Conservation (phyloP, 2,797 vertebrate species). For the Brachyalestes nurse region DNA sequence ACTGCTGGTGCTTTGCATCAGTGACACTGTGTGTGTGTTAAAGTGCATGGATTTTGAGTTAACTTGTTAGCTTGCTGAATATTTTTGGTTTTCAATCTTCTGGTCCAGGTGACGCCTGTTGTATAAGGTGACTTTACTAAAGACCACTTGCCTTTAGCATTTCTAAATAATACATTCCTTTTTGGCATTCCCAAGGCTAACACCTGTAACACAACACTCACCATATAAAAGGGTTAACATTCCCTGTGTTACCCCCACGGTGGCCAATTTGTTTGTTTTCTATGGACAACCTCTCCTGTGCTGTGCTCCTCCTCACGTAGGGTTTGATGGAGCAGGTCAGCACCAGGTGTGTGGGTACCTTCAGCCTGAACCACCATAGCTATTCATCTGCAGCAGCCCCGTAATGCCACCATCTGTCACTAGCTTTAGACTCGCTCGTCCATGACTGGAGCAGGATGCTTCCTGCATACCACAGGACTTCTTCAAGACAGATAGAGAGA, state of each 20-base stretch:
- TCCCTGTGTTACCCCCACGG: background rate
- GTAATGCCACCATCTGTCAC: constrained; percentile 71
- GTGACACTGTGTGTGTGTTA: too few species aligned
- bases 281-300: background rate
- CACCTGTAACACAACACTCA: background rate
- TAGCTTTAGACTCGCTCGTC: constrained; percentile 67
- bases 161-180: background rate
- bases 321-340: constrained; percentile 64
- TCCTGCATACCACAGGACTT: constrained; percentile 32
- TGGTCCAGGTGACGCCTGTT: too few species aligned
- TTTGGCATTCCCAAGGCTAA: background rate
- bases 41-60: too few species aligned
- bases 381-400: constrained; percentile 62
- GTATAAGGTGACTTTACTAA: too few species aligned
- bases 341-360: constrained; percentile 50
- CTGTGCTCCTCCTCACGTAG: constrained; percentile 39
- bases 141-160: too few species aligned
- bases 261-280: background rate
- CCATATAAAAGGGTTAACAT: too few species aligned
- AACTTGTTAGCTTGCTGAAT: too few species aligned
- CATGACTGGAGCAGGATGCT: constrained; percentile 52
- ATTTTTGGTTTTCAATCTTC: too few species aligned
- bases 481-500: constrained; percentile 40
- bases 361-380: constrained; percentile 31
- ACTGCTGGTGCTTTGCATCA: too few species aligned